Evolutionary conservation across 2,113 vertebrate genomes (phyloP).

Genomic region (Thunnus thynnus): DNA sequence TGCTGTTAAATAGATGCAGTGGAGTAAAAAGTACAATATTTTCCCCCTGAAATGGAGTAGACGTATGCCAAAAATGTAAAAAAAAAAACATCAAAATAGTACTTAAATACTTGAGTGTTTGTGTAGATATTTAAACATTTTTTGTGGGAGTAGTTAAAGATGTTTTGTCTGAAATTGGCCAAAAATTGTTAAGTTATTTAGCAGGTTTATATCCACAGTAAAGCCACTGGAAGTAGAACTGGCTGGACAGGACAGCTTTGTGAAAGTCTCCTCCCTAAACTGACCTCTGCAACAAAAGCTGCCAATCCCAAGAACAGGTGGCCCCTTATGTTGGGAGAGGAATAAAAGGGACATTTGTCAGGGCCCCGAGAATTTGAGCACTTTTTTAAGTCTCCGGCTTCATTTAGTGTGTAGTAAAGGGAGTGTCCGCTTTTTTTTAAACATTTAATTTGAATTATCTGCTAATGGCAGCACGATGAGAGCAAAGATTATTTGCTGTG

Average conservation of each 20-base stretch:
- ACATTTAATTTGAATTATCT: constrained; percentile 13
- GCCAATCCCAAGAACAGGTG: constrained; percentile 85
- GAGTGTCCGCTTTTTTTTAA: neutral
- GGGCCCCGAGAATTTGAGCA: constrained; percentile 60
- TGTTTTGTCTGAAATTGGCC: neutral
- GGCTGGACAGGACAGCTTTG: constrained; percentile 69
- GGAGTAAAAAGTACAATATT: neutral
- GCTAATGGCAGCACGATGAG: neutral
- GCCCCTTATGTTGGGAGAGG: constrained; percentile 74
- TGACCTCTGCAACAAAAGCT: constrained; percentile 84
- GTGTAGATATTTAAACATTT: neutral
- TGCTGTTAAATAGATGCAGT: neutral
- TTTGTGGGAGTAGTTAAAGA: neutral
- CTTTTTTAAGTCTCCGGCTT: constrained; percentile 33
- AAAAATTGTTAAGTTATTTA: neutral
- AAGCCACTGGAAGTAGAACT: constrained; percentile 48
- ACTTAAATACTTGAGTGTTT: no score
- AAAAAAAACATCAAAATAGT: neutral
- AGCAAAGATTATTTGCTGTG: constrained; percentile 19
- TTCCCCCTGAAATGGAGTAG: no score
- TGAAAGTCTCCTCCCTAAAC: constrained; percentile 73
- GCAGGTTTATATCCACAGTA: constrained; percentile 5
- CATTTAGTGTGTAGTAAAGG: neutral
- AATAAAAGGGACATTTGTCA: constrained; percentile 84
- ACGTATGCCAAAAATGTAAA: neutral